These are phyloP conservation scores for Hypsopygia costalis DNA, from an alignment of 2,888 invertebrate genomes.

Conservation along the genomic window DNA sequence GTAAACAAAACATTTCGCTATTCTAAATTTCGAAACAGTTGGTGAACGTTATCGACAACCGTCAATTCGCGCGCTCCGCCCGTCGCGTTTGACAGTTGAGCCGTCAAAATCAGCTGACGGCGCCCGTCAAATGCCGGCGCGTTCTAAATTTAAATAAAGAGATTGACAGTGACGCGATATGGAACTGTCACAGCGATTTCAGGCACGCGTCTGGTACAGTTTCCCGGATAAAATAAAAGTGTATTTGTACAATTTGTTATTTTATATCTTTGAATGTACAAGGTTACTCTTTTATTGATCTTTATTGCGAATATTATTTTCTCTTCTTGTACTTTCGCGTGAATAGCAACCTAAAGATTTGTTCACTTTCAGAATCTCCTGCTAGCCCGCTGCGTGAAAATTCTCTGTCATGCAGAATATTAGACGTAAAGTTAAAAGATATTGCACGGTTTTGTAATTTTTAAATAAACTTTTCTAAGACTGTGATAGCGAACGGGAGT, in stretches of 20 bases:
- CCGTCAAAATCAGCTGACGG: conserved; percentile 59
- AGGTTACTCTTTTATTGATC: too few species aligned
- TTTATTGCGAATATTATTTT: too few species aligned
- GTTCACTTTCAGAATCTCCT: too few species aligned
- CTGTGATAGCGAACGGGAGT: too few species aligned
- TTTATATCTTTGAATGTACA: too few species aligned
- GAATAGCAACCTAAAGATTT: too few species aligned
- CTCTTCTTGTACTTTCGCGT: too few species aligned
- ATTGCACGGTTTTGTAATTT: too few species aligned
- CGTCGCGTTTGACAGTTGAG: conserved; percentile 44
- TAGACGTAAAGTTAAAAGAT: too few species aligned
- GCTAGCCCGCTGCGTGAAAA: too few species aligned
- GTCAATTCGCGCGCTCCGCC: conserved; percentile 38
- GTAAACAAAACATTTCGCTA: conserved; percentile 26
- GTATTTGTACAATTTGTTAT: not conserved
- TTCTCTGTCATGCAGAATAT: too few species aligned
- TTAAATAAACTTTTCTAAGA: too few species aligned
- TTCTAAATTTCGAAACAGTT: conserved; percentile 34
- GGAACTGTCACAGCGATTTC: conserved; percentile 38
- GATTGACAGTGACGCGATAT: conserved; percentile 67
- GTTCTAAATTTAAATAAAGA: conserved; percentile 56
- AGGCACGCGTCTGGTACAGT: not conserved
- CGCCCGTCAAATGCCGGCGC: conserved; percentile 45
- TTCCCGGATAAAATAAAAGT: not conserved
- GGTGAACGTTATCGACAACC: conserved; percentile 47